A percentile compares a stretch with the other conserved stretches of the same genome.
Evolutionary conservation across 2,888 invertebrate species (phyloP).

Genomic region (Geophilus truncorum): DNA sequence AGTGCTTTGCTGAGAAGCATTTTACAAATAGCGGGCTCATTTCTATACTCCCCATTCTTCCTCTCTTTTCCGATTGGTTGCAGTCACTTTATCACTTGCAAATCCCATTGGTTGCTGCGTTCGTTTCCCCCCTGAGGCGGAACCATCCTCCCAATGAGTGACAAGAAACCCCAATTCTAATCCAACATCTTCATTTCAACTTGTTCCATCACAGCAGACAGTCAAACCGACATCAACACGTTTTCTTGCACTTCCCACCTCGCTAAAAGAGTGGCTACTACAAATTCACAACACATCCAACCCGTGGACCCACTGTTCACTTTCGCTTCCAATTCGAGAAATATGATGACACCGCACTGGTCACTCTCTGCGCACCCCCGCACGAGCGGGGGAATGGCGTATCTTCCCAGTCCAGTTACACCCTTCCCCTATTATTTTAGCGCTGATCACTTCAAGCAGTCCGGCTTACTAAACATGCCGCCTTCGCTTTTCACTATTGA

Average conservation of each 20-base stretch:
- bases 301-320: neutral
- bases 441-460: constrained; percentile 29
- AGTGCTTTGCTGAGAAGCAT: neutral
- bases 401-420: neutral
- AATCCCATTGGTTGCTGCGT: constrained; percentile 4
- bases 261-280: neutral
- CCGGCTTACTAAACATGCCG: neutral
- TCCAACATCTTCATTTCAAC: neutral
- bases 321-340: neutral
- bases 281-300: neutral
- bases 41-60: neutral
- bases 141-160: constrained; percentile 2
- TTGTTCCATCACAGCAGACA: neutral
- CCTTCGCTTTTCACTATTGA: constrained; percentile 43
- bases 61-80: neutral
- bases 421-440: constrained; percentile 21
- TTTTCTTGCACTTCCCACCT: neutral
- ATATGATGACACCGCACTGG: constrained; percentile 2
- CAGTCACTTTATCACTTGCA: neutral
- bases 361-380: neutral
- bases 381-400: neutral
- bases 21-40: neutral
- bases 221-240: neutral
- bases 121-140: neutral
- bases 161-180: neutral